Base-by-base conservation (phyloP, 2,888 invertebrate species). In the Cerastis rubricosa region DNA sequence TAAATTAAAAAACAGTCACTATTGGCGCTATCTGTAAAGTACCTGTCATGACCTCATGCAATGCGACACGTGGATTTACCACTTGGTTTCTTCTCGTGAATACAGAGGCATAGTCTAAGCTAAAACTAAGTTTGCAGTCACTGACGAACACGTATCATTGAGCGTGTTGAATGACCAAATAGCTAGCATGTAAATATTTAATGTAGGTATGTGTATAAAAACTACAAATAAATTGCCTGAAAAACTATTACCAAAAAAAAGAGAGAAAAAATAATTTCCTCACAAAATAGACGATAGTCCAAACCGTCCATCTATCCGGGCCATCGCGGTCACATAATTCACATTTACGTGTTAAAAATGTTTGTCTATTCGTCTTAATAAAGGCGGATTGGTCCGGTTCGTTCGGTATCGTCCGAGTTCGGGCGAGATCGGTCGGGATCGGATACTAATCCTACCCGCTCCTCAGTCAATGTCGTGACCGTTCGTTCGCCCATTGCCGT, bases 291-390 rank as follows among this genome's bases (percentile, higher is more conserved):
- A 61, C 47, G 69, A 81, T 76, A 69, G 82, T 75, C 88, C 80
- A 83, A 81, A 67, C 85, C 74, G 35, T 64, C 72, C 76, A 85
- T 85, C 78, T 80, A 86, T 86, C 67, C 61, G 68, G 71, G 77
- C 76, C 77, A 78, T 84, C 85, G 84, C 84, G 82, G 84, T 85
- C 85, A 85, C 80, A 89, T 89, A 84, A 85, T 78, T 87, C 83
- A 86, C 88, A 87, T 92, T 91, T 91, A 89, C 90, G 89, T 88
- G 91, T 92, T 92, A 93, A 93, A 93, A 94, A 94, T 93, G 93
- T 89, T 90, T 91, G 85, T 89, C 92, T 91, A 94, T 94, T 93
- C 92, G 91, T 94, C 94, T 93, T 93, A 93, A 93, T 94, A 93
- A 93, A 90, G 91, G 87, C 85, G 90, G 90, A 90, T 90, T 90